A percentile compares a stretch with the other conserved stretches of the same genome.
Evolutionary conservation across 2,797 vertebrate species (phyloP).

Genomic region (Gymnoscopelus microlampas): DNA sequence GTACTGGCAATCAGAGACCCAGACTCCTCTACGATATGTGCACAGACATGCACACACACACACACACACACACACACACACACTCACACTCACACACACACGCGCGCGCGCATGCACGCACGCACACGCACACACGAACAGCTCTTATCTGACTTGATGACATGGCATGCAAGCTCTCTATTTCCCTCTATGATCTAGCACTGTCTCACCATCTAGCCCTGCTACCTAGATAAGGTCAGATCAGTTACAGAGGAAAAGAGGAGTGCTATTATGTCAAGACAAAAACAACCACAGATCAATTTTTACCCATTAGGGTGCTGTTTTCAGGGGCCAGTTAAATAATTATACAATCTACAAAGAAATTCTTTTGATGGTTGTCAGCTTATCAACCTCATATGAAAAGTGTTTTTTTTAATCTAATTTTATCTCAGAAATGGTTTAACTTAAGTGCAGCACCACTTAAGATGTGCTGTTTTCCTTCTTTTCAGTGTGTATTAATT

Average conservation of each 20-base stretch:
- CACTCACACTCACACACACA: constrained; percentile 32
- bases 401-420: constrained; percentile 60
- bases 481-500: constrained; percentile 63
- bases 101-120: constrained; percentile 26
- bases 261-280: constrained; percentile 59
- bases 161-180: constrained; percentile 79
- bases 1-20: constrained; percentile 81
- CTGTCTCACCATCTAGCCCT: constrained; percentile 73
- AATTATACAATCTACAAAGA: constrained; percentile 84
- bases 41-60: constrained; percentile 30
- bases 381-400: constrained; percentile 80
- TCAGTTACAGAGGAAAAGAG: constrained; percentile 56
- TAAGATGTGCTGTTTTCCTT: constrained; percentile 49
- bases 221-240: constrained; percentile 71
- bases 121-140: constrained; percentile 53
- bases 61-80: constrained; percentile 30
- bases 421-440: constrained; percentile 72
- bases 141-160: constrained; percentile 81
- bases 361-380: constrained; percentile 85
- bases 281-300: constrained; percentile 69
- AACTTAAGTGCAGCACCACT: constrained; percentile 59
- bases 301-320: constrained; percentile 76
- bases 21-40: constrained; percentile 70
- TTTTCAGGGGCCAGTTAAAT: constrained; percentile 75
- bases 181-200: constrained; percentile 74